Percentiles rank a stretch among this genome's conserved stretches.
Conservation (phyloP, 2,113 vertebrate genomes). For the Leucosticte australis region DNA sequence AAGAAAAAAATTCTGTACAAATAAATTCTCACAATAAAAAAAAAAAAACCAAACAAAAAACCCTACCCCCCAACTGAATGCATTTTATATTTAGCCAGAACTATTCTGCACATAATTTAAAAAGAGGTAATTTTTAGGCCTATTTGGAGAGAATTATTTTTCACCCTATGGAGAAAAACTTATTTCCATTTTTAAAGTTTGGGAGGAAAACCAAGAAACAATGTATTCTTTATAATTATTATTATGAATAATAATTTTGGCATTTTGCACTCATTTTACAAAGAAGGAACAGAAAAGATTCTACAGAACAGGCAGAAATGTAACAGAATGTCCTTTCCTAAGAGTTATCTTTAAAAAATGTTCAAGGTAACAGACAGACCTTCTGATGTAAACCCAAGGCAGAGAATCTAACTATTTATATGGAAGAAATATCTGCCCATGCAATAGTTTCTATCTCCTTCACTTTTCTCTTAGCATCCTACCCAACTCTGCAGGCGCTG, state of each 20-base stretch:
- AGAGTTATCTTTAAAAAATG: slow-evolving; percentile 54
- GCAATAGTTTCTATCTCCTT: slow-evolving; percentile 36
- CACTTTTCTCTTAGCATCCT: slow-evolving; percentile 32
- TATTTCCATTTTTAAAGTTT: slow-evolving; percentile 56
- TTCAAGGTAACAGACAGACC: slow-evolving; percentile 57
- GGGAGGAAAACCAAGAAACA: slow-evolving; percentile 54
- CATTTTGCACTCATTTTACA: slow-evolving; percentile 66
- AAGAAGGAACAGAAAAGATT: slow-evolving; percentile 65
- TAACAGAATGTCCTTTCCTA: slow-evolving; percentile 64
- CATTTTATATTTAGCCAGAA: slow-evolving; percentile 80
- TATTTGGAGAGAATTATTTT: slow-evolving; percentile 70
- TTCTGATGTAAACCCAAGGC: slow-evolving; percentile 63
- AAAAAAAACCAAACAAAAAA: no score
- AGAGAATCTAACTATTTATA: slow-evolving; percentile 47
- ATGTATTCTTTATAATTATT: slow-evolving; percentile 58
- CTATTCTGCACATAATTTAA: slow-evolving; percentile 84
- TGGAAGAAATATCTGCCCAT: slow-evolving; percentile 54
- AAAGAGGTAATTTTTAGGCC: slow-evolving; percentile 81
- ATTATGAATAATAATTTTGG: slow-evolving; percentile 57
- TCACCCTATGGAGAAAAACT: slow-evolving; percentile 57
- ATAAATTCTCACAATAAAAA: slow-evolving; percentile 92
- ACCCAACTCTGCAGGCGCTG: neutral
- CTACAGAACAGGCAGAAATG: slow-evolving; percentile 66
- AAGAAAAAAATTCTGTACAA: slow-evolving; percentile 86
- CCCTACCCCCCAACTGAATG: slow-evolving; percentile 67